Base-by-base conservation (phyloP, 2,113 vertebrate species). In the Eclectus roratus region DNA sequence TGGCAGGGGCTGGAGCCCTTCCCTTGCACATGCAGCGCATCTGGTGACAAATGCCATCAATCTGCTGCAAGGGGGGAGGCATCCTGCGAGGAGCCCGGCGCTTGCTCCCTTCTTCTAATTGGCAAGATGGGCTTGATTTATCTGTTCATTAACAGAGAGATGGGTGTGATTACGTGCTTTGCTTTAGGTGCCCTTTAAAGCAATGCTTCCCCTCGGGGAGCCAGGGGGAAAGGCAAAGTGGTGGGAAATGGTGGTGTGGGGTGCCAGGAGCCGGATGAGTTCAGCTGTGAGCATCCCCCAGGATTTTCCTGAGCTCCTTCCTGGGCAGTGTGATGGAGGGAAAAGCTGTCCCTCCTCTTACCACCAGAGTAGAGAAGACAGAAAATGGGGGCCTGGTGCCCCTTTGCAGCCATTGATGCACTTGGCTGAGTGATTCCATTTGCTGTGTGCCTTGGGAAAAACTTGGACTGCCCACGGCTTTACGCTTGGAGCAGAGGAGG, bases 141-240 rank as follows among this genome's bases (percentile, higher is more conserved):
- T 96, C 96, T 93, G 89, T 91, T 95, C 94, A 97, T 97, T 97
- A 97, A 58, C 89, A 74, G 44, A 80, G 47, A 58, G 70, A 70
- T 0, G 5, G 17, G 31, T 39, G 56, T 27, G 89, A 23, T 94
- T 47, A 69, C 6, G 19, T 3, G 25, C 43, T 64, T 84, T 77
- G 73, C 23, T 93, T 55, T 83, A 82, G 94, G 93, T 33, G 29
- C 6, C 2, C 52, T 63, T 64, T 27, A 37, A 68, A 44, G 41
- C 16, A 55, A n/a, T 31, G 24, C 28, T n/a, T 35, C 64, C 83
- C 79, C 18, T 35, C 3, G 19, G 88, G 80, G 31, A 60, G 9
- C 49, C 47, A 7, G 13, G 33, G 43, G 63, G 63, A 31, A 29
- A 50, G 37, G 60, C 52, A 2, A 15, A 28, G 50, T 31, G 35